These are phyloP conservation scores for Drosophila guanche DNA, from an alignment of 1,140 invertebrate species.

Conservation along the genomic window DNA sequence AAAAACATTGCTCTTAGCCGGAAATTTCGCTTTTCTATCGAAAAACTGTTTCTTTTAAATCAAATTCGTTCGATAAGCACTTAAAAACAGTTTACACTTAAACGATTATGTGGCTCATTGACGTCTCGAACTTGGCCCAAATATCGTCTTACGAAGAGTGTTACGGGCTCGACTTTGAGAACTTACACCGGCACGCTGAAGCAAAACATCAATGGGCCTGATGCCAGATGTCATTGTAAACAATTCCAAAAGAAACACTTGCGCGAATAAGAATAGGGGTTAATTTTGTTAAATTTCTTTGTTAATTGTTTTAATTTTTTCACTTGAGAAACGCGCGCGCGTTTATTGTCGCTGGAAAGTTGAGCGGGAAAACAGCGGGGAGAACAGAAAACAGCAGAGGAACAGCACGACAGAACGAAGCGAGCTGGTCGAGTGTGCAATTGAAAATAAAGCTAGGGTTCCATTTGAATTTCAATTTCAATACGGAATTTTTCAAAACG, in stretches of 20 bases:
- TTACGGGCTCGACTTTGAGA: conserved; percentile 6
- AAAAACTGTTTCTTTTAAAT: too few species aligned
- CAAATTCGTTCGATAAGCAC: too few species aligned
- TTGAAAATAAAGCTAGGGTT: conserved; percentile 73
- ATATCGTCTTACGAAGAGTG: conserved; percentile 40
- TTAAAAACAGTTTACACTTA: background rate
- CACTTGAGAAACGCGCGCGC: conserved; percentile 21
- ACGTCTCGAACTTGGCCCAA: conserved; percentile 49
- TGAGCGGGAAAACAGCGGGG: conserved; percentile 22
- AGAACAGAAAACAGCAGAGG: conserved; percentile 17
- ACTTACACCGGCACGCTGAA: conserved; percentile 81
- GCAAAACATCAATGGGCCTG: conserved; percentile 76
- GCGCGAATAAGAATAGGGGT: conserved; percentile 10
- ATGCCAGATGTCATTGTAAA: conserved; percentile 66
- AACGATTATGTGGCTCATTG: too few species aligned
- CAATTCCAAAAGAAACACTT: conserved; percentile 11
- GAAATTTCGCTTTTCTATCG: too few species aligned
- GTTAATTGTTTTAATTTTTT: conserved; percentile 16
- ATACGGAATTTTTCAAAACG: conserved; percentile 69
- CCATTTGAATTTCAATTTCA: conserved; percentile 78
- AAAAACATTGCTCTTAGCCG: too few species aligned
- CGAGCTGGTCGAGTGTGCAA: conserved; percentile 70
- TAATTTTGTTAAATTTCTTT: conserved; percentile 21
- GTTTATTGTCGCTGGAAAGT: conserved; percentile 2
- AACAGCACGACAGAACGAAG: conserved; percentile 39